Evolutionary conservation across 2,797 vertebrate genomes (phyloP), one percentile per base, ranked within the genome.

Genomic region (Pseudopleuronectes americanus): DNA sequence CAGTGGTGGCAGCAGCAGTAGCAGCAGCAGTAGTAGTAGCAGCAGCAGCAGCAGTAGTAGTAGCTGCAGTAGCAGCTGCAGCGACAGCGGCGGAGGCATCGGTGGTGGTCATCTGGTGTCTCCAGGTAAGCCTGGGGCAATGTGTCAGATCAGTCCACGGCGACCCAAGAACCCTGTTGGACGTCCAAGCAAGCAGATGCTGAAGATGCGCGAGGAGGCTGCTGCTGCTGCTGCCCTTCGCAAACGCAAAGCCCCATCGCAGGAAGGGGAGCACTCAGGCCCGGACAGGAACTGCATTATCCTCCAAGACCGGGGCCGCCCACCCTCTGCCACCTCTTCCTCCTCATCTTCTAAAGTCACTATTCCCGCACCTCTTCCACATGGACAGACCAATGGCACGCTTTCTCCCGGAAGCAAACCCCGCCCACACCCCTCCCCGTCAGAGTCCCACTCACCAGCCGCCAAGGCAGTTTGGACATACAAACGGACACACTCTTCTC

Each of bases 271-370:
- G 56, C 92, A 94, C 47, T 91, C 94, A 2, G 94, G 95, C 38
- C 94, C 94, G 9, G 96, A 96, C 92, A 95, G 96, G 93, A 97
- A 96, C 90, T 96, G 95, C 77, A 80, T 93, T 61, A 24, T 92
- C 38, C 93, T 94, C 31, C 93, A 94, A 51, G 95, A 94, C 69
- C 89, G 94, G 76, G 91, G 89, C 75, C 94, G 94, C 47, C 90
- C 89, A 1, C 81, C 93, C 43, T 83, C 92, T 14, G 86, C 92
- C 3, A 75, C 88, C 41, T 89, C 91, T 5, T 90, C 94, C 23
- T 74, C 92, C 12, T 88, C 94, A 75, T 91, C 84, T 1, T 92
- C 90, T 6, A 91, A 88, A 83, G 52, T 71, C 22, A 48, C 86
- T 23, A 17, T 76, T 38, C 64, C 81, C 8, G 81, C 87, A 0